These are phyloP conservation scores for Octomys mimax DNA, from an alignment of 2,797 vertebrate species.

Conservation along the genomic window DNA sequence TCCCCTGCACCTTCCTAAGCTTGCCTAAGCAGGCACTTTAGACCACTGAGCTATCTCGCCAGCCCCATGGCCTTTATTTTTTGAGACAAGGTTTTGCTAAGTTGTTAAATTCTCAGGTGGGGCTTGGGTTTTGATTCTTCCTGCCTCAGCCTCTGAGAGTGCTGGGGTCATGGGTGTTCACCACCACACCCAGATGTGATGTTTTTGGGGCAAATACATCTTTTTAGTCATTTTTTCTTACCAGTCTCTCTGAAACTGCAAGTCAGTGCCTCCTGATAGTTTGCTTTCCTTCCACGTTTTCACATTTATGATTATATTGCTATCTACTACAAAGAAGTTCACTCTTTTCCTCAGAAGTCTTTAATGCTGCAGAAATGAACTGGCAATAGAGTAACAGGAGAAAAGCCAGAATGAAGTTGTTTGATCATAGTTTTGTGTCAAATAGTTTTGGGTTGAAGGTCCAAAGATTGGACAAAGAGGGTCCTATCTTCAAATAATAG, in stretches of 20 bases:
- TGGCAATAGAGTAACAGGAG: background rate
- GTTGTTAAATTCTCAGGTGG: background rate
- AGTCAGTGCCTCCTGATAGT: background rate
- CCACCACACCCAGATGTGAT: background rate
- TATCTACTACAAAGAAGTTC: background rate
- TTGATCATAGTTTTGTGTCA: background rate
- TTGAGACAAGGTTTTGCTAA: background rate
- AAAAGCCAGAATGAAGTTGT: background rate
- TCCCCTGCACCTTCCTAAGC: no score
- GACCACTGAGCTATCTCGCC: no score
- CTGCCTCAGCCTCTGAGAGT: background rate
- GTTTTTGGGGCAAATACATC: conserved; percentile 6
- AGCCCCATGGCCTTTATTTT: background rate
- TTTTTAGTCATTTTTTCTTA: background rate
- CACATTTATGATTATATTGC: background rate
- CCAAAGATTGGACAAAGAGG: background rate
- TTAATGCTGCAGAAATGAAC: background rate
- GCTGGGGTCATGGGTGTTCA: background rate
- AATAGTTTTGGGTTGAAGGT: background rate
- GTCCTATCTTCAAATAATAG: no score
- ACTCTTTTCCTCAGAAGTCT: background rate
- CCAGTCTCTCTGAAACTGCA: background rate
- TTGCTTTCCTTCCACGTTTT: background rate
- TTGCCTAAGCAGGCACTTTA: no score
- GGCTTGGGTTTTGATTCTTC: background rate